Evolutionary conservation across 2,888 invertebrate genomes (phyloP).

Genomic region (Diachrysia chrysitis): DNA sequence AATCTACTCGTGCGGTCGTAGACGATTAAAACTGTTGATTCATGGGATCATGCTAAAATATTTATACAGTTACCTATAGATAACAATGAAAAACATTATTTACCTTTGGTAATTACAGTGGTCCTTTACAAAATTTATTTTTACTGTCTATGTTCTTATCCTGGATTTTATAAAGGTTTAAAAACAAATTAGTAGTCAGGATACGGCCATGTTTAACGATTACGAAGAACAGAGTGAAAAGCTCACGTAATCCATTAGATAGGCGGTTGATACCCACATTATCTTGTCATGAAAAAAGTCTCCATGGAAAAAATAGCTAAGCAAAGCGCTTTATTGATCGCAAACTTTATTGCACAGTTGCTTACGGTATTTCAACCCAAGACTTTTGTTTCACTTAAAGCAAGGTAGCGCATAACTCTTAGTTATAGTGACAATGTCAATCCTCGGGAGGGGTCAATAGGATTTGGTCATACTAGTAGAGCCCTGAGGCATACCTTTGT

Average conservation of each 20-base stretch:
- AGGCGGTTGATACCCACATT: constrained; percentile 21
- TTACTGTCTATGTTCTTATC: background rate
- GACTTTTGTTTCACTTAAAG: constrained; percentile 61
- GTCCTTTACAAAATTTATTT: background rate
- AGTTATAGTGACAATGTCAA: constrained; percentile 58
- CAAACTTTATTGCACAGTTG: constrained; percentile 54
- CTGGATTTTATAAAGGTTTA: constrained; percentile 1
- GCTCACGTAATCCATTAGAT: constrained; percentile 19
- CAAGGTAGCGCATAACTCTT: constrained; percentile 53
- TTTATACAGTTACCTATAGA: too few relatives aligned
- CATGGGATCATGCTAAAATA: too few relatives aligned
- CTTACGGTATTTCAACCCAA: constrained; percentile 44
- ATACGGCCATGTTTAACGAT: background rate
- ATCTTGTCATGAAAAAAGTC: constrained; percentile 33
- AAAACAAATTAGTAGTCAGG: background rate
- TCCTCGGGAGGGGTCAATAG: constrained; percentile 51
- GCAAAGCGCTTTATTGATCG: constrained; percentile 61
- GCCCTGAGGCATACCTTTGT: constrained; percentile 25
- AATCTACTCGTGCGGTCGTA: too few relatives aligned
- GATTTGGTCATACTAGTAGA: constrained; percentile 43
- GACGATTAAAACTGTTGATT: too few relatives aligned
- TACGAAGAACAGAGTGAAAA: constrained; percentile 9
- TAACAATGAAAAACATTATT: too few relatives aligned
- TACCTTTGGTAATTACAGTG: too few relatives aligned
- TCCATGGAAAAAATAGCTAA: constrained; percentile 28